phyloP scores from a whole-genome alignment of 2,888 invertebrate genomes.

The Nasonovia ribisnigri region DNA sequence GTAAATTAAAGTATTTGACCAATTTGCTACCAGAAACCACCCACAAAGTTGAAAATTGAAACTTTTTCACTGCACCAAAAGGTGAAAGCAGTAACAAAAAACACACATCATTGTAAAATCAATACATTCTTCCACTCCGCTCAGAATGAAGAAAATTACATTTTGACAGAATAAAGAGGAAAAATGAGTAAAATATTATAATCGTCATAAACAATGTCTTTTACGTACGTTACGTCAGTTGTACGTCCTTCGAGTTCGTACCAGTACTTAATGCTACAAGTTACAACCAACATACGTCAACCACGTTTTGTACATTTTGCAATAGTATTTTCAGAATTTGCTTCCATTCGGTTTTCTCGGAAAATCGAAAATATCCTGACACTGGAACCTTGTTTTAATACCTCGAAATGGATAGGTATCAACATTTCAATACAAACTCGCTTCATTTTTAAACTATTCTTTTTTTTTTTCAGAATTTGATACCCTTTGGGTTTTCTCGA shows the following conservation, averaged over 20 bases:
- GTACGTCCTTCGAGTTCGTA: background rate
- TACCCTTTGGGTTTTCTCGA: too few species aligned
- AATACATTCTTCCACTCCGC: background rate
- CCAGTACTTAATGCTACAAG: background rate
- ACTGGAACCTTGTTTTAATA: too few species aligned
- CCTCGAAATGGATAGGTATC: too few species aligned
- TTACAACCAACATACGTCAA: background rate
- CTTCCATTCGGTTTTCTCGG: too few species aligned
- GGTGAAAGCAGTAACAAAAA: too few species aligned
- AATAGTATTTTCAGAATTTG: too few species aligned
- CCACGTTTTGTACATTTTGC: too few species aligned
- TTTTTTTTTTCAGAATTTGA: too few species aligned
- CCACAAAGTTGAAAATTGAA: background rate
- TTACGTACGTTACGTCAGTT: background rate
- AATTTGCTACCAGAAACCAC: background rate
- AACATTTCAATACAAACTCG: too few species aligned
- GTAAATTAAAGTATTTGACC: background rate
- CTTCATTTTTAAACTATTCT: too few species aligned
- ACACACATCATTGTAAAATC: too few species aligned
- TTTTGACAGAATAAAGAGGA: background rate
- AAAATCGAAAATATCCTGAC: too few species aligned
- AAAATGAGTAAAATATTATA: background rate
- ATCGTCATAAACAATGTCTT: background rate
- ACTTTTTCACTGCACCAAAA: background rate
- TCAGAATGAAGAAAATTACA: background rate